Conservation (phyloP, 2,888 invertebrate genomes). For the Latrodectus elegans region DNA sequence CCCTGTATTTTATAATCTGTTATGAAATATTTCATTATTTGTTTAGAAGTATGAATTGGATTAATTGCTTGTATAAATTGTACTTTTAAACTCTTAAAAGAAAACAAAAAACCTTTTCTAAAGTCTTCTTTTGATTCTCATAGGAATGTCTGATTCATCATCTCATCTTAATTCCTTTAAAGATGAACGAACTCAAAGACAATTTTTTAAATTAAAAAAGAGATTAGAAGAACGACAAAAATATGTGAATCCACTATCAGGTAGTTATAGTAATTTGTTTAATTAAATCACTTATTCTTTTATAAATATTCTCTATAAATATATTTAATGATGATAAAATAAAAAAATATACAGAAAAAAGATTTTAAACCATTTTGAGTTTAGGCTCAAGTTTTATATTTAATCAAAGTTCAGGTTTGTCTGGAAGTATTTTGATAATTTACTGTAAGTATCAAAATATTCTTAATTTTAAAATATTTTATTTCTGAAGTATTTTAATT, state of each 20-base stretch:
- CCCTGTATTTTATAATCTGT: too few species aligned
- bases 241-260: conserved; percentile 80
- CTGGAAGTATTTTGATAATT: too few species aligned
- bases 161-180: conserved; percentile 77
- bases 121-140: background rate
- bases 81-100: too few species aligned
- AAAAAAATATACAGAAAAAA: background rate
- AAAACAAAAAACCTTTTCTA: background rate
- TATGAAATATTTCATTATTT: too few species aligned
- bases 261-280: conserved; percentile 75
- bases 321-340: background rate
- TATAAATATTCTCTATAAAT: background rate
- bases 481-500: too few species aligned
- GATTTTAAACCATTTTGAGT: too few species aligned
- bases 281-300: background rate
- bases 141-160: conserved; percentile 70
- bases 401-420: too few species aligned
- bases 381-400: too few species aligned
- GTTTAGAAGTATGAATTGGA: too few species aligned
- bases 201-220: conserved; percentile 84
- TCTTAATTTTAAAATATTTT: too few species aligned
- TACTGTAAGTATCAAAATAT: too few species aligned
- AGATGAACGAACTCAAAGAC: conserved; percentile 86
- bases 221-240: conserved; percentile 82
- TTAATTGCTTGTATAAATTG: too few species aligned